A percentile compares a stretch with the other conserved stretches of the same genome.
phyloP scores from a whole-genome alignment of 2,797 vertebrate genomes.

The Columba guinea region DNA sequence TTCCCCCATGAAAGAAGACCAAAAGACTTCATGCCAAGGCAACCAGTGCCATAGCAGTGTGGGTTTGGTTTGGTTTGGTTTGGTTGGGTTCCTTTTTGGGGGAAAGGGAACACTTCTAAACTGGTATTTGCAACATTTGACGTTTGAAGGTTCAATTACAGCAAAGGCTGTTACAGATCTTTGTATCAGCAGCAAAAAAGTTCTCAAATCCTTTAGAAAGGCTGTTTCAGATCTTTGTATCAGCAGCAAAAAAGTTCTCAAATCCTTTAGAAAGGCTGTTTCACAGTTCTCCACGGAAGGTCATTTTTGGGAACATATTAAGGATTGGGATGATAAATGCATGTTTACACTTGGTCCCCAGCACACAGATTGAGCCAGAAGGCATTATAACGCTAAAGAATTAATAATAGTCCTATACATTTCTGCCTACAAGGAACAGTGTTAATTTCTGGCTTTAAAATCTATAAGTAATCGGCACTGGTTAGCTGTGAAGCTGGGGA shows the following conservation, averaged over 20 bases:
- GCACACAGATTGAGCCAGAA: not conserved
- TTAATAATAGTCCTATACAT: slow-evolving; percentile 19
- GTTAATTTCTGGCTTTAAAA: slow-evolving; percentile 49
- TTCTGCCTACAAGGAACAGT: slow-evolving; percentile 21
- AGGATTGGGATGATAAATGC: not conserved
- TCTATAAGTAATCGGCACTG: slow-evolving; percentile 1
- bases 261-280: not conserved
- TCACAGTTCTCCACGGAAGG: not conserved
- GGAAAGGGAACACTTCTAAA: not conserved
- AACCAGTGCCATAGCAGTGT: not conserved
- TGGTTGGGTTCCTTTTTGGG: not conserved
- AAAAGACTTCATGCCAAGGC: not conserved
- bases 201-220: not conserved
- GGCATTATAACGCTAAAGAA: slow-evolving; percentile 34
- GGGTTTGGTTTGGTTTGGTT: not conserved
- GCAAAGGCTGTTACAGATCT: not conserved
- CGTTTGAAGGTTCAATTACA: not conserved
- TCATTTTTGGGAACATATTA: slow-evolving; percentile 10
- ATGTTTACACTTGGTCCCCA: slow-evolving; percentile 24
- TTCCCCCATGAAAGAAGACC: not conserved
- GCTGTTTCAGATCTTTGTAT: not conserved
- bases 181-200: not conserved
- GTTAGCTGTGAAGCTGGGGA: slow-evolving; percentile 2
- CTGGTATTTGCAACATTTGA: not conserved
- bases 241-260: not conserved